Evolutionary conservation across 53 echinoderm and acorn worm genomes (phyloP), one percentile per base, ranked within the genome.

Genomic region (Astropecten irregularis): DNA sequence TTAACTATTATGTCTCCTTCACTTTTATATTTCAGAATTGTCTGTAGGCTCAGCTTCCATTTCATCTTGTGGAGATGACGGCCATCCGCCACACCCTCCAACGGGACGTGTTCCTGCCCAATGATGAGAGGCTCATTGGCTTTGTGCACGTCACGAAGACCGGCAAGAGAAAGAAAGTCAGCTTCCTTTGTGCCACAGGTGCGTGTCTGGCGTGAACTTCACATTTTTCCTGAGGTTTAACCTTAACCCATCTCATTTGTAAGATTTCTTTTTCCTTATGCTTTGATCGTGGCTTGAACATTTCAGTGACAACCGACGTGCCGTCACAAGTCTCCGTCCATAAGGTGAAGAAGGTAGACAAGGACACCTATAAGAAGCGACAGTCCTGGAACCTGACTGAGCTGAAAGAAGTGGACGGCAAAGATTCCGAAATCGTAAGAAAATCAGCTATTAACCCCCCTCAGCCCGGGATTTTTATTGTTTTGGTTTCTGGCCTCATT

Each of bases 161-260:
- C 21, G 97, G 97, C 62, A 97, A 97, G 83, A 97, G 79, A 66
- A 97, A 97, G 88, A 97, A 97, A 84, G 87, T 85, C 56, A 97
- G 97, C 82, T 97, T 97, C 60, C 83, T 97, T 5, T 97, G 97
- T 92, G 97, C 91, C 28, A 87, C 92, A 77, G 94, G 97, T 97
- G n/a, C 25, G 82, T 90, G n/a, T n/a, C n/a, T n/a, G n/a, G n/a
- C n/a, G n/a, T n/a, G n/a, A n/a, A n/a, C n/a, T n/a, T n/a, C 15
- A 28, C 14, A 2, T 18, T 25, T 39, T 32, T 72, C 18, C 38
- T 10, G 4, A 79, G 0, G 10, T 1, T 13, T 20, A 42, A 42
- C 42, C 6, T 42, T 11, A 42, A 42, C 11, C 42, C 42, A 6
- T 42, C 42, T 6, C 42, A 6, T 42, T 42, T 11, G 11, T 42